These are phyloP conservation scores for Plebejus melissa DNA, from an alignment of 2,888 invertebrate genomes.

Conservation along the genomic window DNA sequence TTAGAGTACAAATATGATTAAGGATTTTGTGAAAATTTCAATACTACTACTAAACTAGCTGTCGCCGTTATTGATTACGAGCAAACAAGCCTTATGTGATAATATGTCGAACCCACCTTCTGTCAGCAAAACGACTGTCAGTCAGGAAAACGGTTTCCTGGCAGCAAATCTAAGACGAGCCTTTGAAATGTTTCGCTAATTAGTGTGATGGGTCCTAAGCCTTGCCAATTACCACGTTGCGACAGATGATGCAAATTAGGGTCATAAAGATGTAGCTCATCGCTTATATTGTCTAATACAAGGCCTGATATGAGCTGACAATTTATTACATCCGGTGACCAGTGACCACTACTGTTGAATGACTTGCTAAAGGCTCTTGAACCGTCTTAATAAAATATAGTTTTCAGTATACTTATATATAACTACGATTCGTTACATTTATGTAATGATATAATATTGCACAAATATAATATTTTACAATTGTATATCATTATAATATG, in stretches of 20 bases:
- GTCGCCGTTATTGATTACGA: no score
- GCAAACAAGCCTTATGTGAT: no score
- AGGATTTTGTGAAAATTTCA: no score
- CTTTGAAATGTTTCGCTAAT: not conserved
- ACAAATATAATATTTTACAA: no score
- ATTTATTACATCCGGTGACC: slow-evolving; percentile 20
- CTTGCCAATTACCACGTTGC: slow-evolving; percentile 10
- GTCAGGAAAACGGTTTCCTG: no score
- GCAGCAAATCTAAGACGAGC: no score
- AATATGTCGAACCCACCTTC: not conserved
- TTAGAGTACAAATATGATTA: no score
- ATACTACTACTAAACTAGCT: no score
- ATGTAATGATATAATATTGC: no score
- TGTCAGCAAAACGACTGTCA: no score
- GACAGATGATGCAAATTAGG: slow-evolving; percentile 19
- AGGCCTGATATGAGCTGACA: not conserved
- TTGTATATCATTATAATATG: no score
- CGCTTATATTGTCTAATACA: slow-evolving; percentile 23
- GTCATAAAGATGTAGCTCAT: slow-evolving; percentile 19
- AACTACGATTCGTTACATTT: no score
- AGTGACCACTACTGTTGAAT: not conserved
- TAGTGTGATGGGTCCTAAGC: not conserved
- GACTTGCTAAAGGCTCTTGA: not conserved
- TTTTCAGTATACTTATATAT: not conserved
- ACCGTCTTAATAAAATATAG: not conserved